These are phyloP conservation scores for Encarsia formosa DNA, from an alignment of 2,888 invertebrate species.

Conservation along the genomic window DNA sequence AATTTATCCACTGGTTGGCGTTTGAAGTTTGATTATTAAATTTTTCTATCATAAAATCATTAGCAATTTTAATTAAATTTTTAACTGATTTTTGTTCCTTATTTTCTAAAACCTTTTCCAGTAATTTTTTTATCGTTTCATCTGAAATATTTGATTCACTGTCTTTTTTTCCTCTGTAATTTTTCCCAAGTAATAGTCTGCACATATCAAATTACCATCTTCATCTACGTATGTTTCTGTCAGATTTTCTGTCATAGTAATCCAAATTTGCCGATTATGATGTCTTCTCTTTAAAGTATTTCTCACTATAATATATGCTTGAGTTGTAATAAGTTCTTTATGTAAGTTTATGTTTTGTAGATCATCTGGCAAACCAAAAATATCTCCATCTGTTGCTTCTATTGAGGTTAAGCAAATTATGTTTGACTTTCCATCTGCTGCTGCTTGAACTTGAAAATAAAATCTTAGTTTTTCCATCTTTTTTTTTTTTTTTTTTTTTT, in stretches of 20 bases:
- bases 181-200: neutral
- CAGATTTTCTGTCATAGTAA: no score
- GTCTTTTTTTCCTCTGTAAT: neutral
- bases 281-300: neutral
- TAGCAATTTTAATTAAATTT: neutral
- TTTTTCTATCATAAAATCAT: conserved; percentile 1
- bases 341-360: neutral
- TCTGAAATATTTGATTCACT: neutral
- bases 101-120: neutral
- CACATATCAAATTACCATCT: neutral
- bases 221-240: neutral
- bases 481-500: no score
- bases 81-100: neutral
- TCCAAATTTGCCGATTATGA: neutral
- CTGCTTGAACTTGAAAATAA: no score
- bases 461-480: no score
- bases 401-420: neutral
- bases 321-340: neutral
- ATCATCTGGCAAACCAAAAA: neutral
- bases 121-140: no score
- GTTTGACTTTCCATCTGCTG: no score
- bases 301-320: no score
- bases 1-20: neutral
- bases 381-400: neutral
- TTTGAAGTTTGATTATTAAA: neutral